Base-by-base conservation (phyloP, 2,888 invertebrate genomes). In the Heliconius ismenius region DNA sequence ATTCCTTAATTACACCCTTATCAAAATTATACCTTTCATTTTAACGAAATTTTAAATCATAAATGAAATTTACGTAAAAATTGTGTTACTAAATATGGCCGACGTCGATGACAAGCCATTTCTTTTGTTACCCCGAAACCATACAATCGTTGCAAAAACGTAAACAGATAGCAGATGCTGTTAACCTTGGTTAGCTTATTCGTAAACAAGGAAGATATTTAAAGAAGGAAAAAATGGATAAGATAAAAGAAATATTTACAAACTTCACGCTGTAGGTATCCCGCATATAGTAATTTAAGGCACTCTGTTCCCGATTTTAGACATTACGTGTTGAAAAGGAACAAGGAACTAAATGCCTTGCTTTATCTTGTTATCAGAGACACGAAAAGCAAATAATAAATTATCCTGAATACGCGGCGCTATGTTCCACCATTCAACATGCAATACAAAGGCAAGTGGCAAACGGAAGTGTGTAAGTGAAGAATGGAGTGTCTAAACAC, bases 81-180 rank as follows among this genome's bases (percentile, higher is more conserved):
- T n/a, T 10, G 13, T 24, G 65, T 32, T 28, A 21, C n/a, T 72
- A 58, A 75, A 79, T 58, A 11, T 79, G 78, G 78, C 76, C 75
- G 76, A 78, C 64, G 78, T 80, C 75, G 75, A 81, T 76, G 81
- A 80, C 81, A 80, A 81, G 81, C 82, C 80, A 79, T 81, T 82
- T 80, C 83, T 83, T 85, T 83, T 84, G 83, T 82, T 81, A 80
- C 79, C 74, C 73, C 76, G 86, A 88, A 88, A 84, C 84, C 89
- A 84, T 88, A 86, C 84, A 86, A 89, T 85, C 84, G 84, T 82
- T 83, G 81, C 83, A 85, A 88, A 89, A 89, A 87, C 83, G 85
- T 84, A 83, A 85, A 81, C 86, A 88, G 86, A 89, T 86, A 87
- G 82, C 91, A 91, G 88, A 90, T 91, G 90, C 86, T 83, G 85